Percentiles rank a stretch among this genome's conserved stretches.
Conservation (phyloP, 1,140 invertebrate genomes). For the Pygmarrhopalites habei region DNA sequence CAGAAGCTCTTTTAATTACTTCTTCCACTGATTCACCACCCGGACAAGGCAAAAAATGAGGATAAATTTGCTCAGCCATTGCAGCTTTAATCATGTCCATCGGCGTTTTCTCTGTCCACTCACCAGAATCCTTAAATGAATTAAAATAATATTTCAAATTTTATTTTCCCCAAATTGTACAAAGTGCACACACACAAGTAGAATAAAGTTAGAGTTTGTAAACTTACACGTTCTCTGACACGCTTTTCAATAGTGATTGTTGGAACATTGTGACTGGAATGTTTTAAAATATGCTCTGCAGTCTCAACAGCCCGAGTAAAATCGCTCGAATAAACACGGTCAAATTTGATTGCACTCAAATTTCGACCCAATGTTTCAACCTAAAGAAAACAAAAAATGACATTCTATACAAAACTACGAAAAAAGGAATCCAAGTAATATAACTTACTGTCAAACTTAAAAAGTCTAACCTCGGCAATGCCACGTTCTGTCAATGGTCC, state of each 20-base stretch:
- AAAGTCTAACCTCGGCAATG: slow-evolving; percentile 1
- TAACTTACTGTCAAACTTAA: neutral
- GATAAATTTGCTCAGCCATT: neutral
- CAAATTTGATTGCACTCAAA: neutral
- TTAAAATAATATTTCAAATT: too few relatives aligned
- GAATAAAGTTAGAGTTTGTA: neutral
- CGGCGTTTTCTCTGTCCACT: slow-evolving; percentile 20
- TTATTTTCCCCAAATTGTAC: too few relatives aligned
- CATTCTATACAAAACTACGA: neutral
- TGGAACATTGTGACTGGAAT: neutral
- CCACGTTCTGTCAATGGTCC: slow-evolving; percentile 1
- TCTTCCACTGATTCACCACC: slow-evolving; percentile 12
- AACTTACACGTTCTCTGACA: slow-evolving; percentile 2
- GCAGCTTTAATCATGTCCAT: slow-evolving; percentile 14
- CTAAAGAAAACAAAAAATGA: neutral
- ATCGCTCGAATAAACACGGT: neutral
- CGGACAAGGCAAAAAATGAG: slow-evolving; percentile 11
- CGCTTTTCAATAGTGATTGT: slow-evolving; percentile 1
- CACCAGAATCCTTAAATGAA: slow-evolving; percentile 1
- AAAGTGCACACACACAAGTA: neutral
- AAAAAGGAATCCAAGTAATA: neutral
- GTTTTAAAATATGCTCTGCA: neutral
- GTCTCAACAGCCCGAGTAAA: slow-evolving; percentile 1
- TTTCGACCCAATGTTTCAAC: neutral
- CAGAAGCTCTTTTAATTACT: neutral